Evolutionary conservation across 2,888 invertebrate species (phyloP).

Genomic region (Drosophila antonietae): DNA sequence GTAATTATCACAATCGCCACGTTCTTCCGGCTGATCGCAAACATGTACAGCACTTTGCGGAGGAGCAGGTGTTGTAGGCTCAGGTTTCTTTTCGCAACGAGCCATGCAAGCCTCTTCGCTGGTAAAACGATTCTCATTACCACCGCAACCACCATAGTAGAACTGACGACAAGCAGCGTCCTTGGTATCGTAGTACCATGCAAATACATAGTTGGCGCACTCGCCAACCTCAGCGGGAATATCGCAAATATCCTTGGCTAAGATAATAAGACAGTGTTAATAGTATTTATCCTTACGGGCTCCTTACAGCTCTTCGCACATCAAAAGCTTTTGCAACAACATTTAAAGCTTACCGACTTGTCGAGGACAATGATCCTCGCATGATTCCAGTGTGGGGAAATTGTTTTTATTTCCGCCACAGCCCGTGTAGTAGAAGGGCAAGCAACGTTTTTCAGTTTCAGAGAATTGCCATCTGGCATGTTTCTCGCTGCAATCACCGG

Average conservation of each 20-base stretch:
- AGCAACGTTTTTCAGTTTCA: conserved; percentile 92
- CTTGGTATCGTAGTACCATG: conserved; percentile 94
- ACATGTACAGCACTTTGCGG: conserved; percentile 44
- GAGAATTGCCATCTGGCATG: conserved; percentile 95
- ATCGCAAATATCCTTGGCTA: conserved; percentile 89
- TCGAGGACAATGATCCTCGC: conserved; percentile 91
- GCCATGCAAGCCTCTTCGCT: conserved; percentile 88
- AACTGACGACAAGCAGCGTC: conserved; percentile 91
- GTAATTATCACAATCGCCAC: conserved; percentile 91
- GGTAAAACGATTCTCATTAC: conserved; percentile 94
- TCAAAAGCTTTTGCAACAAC: conserved; percentile 67
- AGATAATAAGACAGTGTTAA: conserved; percentile 26
- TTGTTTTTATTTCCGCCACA: conserved; percentile 96
- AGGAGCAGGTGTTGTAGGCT: conserved; percentile 73
- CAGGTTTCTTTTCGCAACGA: conserved; percentile 87
- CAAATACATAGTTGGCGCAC: conserved; percentile 90
- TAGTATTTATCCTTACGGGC: neutral
- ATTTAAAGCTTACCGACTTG: conserved; percentile 89
- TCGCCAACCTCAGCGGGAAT: conserved; percentile 91
- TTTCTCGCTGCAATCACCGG: conserved; percentile 91
- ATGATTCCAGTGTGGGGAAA: conserved; percentile 90
- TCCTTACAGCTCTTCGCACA: conserved; percentile 57
- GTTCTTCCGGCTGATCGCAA: conserved; percentile 89
- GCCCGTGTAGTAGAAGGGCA: conserved; percentile 96
- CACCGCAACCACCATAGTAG: conserved; percentile 96